Evolutionary conservation across 1,140 invertebrate species (phyloP), one percentile per base, ranked within the genome.

Genomic region (Musca domestica): DNA sequence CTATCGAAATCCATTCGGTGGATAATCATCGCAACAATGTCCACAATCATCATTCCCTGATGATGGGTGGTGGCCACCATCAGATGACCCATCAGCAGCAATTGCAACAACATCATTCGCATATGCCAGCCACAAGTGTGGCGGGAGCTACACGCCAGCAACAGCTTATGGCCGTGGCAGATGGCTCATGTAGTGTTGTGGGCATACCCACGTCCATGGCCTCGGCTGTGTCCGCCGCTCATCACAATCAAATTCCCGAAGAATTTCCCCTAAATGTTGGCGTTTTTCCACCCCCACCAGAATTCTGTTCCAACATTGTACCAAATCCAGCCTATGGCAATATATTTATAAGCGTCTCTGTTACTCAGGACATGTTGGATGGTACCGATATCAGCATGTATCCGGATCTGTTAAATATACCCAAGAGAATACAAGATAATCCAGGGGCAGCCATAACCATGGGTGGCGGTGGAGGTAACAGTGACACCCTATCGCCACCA

Each of bases 391-490:
- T 86, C 48, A 85, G 89, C 69, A 86, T 89, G 66, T 94, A 92
- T 82, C 91, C 91, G 27, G 91, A 93, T 76, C 80, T 93, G 15
- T 82, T 93, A 54, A 91, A 93, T 77, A 87, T 90, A 49, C 87
- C 87, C 67, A 83, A 88, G 51, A 78, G 83, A 3, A 84, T 86
- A 64, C 87, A 88, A 73, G 82, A 81, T 14, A 61, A 25, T 41
- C 23, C 51, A 23, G 64, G 63, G 2, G 56, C 22, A 27, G 51
- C 15, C 3, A 22, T 23, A 14, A 7, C 3, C 1, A 14, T 23
- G 51, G 34, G 20, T 5, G 19, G 34, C 48, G 41, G 64, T 15
- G 34, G 34, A 12, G 34, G 34, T 9, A 51, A 46, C 14, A 19
- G 48, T 14, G 72, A 70, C 30, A n/a, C 67, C n/a, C 56, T 23